Evolutionary conservation across 2,113 vertebrate species (phyloP).

Genomic region (Anolis sagrei): DNA sequence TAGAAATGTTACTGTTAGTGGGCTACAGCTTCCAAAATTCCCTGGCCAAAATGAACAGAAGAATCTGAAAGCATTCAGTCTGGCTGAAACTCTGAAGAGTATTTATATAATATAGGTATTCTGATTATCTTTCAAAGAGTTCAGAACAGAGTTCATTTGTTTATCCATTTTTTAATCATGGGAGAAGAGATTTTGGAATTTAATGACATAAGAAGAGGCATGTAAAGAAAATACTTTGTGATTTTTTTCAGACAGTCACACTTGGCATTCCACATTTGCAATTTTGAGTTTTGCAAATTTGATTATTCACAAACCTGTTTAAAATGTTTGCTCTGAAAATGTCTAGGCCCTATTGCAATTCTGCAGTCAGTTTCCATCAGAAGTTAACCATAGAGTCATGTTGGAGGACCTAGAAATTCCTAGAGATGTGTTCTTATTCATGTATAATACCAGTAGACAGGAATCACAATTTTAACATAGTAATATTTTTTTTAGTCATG

Average conservation of each 20-base stretch:
- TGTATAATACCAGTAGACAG: no score
- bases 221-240: background rate
- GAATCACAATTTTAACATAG: no score
- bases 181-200: background rate
- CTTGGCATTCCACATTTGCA: no score
- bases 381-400: background rate
- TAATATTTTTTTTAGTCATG: no score
- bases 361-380: background rate
- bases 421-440: no score
- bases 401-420: background rate
- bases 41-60: background rate
- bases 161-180: background rate
- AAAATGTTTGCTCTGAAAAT: no score
- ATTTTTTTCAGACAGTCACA: no score
- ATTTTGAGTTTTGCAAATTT: no score
- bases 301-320: no score
- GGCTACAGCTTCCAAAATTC: background rate
- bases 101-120: background rate
- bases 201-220: background rate
- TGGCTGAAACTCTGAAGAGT: background rate
- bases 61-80: background rate
- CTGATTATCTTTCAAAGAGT: background rate
- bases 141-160: background rate
- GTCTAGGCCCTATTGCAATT: background rate
- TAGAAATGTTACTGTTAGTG: background rate